Percentiles rank a stretch among this genome's conserved stretches.
Evolutionary conservation across 1,140 invertebrate genomes (phyloP).

Genomic region (Asbolus verrucosus): DNA sequence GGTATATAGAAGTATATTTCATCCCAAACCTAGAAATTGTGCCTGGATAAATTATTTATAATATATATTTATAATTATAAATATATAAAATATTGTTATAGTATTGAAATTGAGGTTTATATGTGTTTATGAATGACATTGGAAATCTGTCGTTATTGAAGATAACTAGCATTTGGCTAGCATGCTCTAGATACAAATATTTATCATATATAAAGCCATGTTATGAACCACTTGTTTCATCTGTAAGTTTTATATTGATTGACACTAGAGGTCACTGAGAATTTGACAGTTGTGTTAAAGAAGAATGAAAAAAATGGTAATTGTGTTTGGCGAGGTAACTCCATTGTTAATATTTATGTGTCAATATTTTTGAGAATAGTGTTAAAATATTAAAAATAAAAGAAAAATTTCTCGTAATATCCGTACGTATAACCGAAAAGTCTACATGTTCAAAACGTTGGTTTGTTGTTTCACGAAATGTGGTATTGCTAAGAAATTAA

Average conservation of each 20-base stretch:
- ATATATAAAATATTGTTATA: too few species aligned
- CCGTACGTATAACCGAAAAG: not conserved
- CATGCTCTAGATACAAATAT: too few species aligned
- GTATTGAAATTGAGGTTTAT: too few species aligned
- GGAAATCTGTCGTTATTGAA: too few species aligned
- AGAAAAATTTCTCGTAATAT: slow-evolving; percentile 1
- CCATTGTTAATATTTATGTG: slow-evolving; percentile 37
- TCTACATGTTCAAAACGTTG: slow-evolving; percentile 16
- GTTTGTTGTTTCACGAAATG: slow-evolving; percentile 7
- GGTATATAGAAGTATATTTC: too few species aligned
- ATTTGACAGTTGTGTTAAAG: slow-evolving; percentile 27
- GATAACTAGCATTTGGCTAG: too few species aligned
- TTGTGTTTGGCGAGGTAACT: slow-evolving; percentile 42
- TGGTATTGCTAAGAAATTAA: slow-evolving; percentile 2
- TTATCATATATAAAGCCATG: too few species aligned
- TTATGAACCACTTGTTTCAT: too few species aligned
- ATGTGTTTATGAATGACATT: too few species aligned
- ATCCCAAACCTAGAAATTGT: too few species aligned
- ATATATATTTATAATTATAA: too few species aligned
- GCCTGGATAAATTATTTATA: too few species aligned
- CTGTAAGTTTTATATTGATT: not conserved
- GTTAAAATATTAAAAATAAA: not conserved
- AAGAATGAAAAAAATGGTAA: slow-evolving; percentile 44
- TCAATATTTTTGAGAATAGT: slow-evolving; percentile 27
- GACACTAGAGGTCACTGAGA: slow-evolving; percentile 10